Evolutionary conservation across 2,797 vertebrate genomes (phyloP).

Genomic region (Emydoidea blandingii): DNA sequence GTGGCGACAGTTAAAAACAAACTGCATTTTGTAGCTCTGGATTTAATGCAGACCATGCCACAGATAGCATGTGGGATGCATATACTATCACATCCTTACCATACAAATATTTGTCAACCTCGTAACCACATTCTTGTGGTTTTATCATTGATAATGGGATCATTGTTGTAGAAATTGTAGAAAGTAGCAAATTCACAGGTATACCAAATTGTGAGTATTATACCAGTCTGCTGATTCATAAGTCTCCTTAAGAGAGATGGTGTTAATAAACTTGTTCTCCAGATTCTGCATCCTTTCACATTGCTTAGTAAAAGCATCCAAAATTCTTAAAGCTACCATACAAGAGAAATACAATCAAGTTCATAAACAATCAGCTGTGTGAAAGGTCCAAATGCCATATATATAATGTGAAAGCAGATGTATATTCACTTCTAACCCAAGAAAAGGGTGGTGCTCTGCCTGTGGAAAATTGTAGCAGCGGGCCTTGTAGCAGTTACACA

Average conservation of each 20-base stretch:
- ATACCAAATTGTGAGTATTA: neutral
- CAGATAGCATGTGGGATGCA: neutral
- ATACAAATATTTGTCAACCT: neutral
- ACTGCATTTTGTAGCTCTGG: conserved; percentile 16
- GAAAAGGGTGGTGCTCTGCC: neutral
- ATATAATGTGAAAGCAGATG: neutral
- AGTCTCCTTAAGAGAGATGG: neutral
- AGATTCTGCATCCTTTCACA: neutral
- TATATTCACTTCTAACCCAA: neutral
- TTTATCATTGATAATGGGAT: neutral
- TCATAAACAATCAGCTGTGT: neutral
- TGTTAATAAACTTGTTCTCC: neutral
- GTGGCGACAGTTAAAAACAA: accelerated
- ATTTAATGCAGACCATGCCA: neutral
- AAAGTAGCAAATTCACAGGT: neutral
- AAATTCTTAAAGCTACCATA: neutral
- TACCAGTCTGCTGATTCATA: neutral
- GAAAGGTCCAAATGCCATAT: neutral
- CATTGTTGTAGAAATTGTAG: neutral
- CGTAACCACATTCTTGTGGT: neutral
- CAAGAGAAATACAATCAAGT: neutral
- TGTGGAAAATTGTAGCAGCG: neutral
- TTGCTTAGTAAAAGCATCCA: neutral
- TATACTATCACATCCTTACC: neutral
- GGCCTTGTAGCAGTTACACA: accelerated